A percentile compares a stretch with the other conserved stretches of the same genome.
Evolutionary conservation across 2,797 vertebrate genomes (phyloP).

Genomic region (Botia almorhae): DNA sequence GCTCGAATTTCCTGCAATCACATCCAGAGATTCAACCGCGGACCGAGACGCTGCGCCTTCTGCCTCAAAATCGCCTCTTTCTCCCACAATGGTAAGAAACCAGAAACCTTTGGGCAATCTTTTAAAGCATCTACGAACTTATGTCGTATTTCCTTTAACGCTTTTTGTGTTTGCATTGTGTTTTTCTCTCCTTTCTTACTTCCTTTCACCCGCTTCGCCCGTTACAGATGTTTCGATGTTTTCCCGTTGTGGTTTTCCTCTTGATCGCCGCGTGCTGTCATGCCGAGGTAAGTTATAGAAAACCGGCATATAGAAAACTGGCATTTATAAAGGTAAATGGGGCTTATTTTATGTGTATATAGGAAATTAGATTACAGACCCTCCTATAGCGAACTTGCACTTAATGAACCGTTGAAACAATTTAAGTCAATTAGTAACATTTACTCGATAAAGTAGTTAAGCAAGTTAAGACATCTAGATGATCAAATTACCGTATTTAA

Average conservation of each 20-base stretch:
- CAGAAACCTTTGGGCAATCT: background rate
- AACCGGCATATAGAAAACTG: too few species aligned
- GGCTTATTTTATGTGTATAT: background rate
- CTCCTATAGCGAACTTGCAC: background rate
- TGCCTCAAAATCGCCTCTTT: conserved; percentile 48
- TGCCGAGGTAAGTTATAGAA: conserved; percentile 75
- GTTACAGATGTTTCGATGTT: conserved; percentile 77
- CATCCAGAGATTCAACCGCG: conserved; percentile 59
- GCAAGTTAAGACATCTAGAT: background rate
- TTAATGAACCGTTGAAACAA: background rate
- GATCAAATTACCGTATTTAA: background rate
- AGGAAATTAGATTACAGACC: background rate
- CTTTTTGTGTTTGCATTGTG: conserved; percentile 11
- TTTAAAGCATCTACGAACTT: background rate
- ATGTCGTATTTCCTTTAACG: background rate
- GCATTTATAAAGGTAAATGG: background rate
- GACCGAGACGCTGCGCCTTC: conserved; percentile 39
- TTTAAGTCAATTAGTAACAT: background rate
- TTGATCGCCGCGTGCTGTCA: conserved; percentile 65
- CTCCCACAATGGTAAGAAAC: conserved; percentile 40
- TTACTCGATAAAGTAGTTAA: background rate
- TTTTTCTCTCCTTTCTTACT: conserved; percentile 21
- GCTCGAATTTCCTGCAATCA: conserved; percentile 75
- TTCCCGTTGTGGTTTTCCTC: conserved; percentile 68
- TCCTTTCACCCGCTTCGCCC: conserved; percentile 22